Base-by-base conservation (phyloP, 1,140 invertebrate genomes). In the Thaumatotibia leucotreta region DNA sequence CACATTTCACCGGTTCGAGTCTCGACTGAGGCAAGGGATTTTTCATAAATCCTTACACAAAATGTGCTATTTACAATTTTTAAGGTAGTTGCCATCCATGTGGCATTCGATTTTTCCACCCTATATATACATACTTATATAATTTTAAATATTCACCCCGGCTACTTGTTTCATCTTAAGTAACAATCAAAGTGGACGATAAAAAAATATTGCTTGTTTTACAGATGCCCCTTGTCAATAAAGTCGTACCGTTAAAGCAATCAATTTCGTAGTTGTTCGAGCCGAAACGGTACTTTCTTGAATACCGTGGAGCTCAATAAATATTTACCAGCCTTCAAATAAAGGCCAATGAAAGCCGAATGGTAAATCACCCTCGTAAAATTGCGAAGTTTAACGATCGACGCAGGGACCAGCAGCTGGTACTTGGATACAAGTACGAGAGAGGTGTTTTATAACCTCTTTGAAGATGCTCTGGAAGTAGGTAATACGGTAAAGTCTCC, bases 401-500 rank as follows among this genome's bases (percentile, higher is more conserved):
- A 11, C 52, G 52, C 29, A 58, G 29, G 52, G 10, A 29, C 52
- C 52, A 27, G n/a, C n/a, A n/a, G 52, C 10, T 9, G 52, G 10
- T 14, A 14, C 52, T 58, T 4, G 11, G n/a, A 58, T n/a, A n/a
- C n/a, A n/a, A n/a, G n/a, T n/a, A n/a, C n/a, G 23, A 58, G 52
- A 29, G 52, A 24, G 24, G 52, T n/a, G 24, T 29, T 58, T 58
- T 20, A 58, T 24, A 14, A 29, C 52, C 52, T 58, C 52, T 58
- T 58, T 58, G 52, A 58, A 58, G 52, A 27, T 6, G 24, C n/a
- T 45, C 23, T 20, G 63, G 29, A 45, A 45, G 17, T 23, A 45
- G 32, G 35, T 58, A 54, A 24, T 27, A 58, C 20, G 29, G 64
- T 65, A 33, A n/a, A n/a, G 66, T 63, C 68, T 64, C 64, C n/a